These are phyloP conservation scores for Pangasius macronema DNA, from an alignment of 2,797 vertebrate genomes.

Conservation along the genomic window DNA sequence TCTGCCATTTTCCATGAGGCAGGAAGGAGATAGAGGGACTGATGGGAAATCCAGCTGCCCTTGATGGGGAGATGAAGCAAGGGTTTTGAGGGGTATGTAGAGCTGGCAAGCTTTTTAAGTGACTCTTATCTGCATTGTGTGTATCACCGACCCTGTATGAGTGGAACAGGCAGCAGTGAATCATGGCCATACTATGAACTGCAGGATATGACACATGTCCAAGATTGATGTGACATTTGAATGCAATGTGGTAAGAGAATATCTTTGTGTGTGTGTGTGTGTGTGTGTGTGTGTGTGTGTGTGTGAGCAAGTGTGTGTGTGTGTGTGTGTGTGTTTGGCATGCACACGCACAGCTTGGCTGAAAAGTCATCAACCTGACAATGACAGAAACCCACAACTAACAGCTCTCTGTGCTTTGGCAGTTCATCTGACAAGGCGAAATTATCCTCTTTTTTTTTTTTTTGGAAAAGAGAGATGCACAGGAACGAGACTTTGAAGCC, in stretches of 20 bases:
- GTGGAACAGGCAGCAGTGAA: conserved; percentile 5
- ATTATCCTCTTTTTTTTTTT: conserved; percentile 62
- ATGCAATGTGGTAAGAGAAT: conserved; percentile 9
- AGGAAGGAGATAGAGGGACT: conserved; percentile 29
- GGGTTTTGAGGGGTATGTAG: conserved; percentile 9
- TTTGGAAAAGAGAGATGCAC: conserved; percentile 57
- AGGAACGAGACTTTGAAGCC: conserved; percentile 62
- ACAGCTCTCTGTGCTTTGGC: conserved; percentile 61
- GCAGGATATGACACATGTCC: conserved; percentile 17
- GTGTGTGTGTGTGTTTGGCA: background rate
- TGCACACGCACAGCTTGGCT: conserved; percentile 40
- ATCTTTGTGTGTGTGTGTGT: conserved; percentile 1
- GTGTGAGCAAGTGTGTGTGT: background rate
- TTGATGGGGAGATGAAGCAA: background rate
- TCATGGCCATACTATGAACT: conserved; percentile 14
- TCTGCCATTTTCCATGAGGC: conserved; percentile 30
- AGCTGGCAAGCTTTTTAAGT: conserved; percentile 30
- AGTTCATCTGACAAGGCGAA: conserved; percentile 54
- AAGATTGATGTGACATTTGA: background rate
- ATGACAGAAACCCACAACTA: conserved; percentile 64
- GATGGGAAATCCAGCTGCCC: conserved; percentile 20
- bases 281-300: background rate
- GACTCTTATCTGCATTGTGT: conserved; percentile 23
- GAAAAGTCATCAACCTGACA: conserved; percentile 53
- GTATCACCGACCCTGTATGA: background rate